These are phyloP conservation scores for Patella pellucida DNA, from an alignment of 2,888 invertebrate species.

Conservation along the genomic window DNA sequence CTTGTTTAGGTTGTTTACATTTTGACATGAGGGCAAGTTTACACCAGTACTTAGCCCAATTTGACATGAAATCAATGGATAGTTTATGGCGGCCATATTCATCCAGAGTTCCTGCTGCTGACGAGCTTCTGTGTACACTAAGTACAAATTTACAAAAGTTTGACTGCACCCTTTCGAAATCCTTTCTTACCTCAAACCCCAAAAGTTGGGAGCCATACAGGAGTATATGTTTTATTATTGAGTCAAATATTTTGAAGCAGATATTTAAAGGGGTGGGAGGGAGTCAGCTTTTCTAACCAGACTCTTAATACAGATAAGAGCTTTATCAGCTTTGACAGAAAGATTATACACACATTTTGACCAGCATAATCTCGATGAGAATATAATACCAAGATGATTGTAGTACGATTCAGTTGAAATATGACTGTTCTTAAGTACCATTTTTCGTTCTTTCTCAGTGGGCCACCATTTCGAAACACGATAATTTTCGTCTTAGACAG, in stretches of 20 bases:
- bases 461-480: constrained; percentile 3
- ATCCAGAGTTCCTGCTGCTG: background rate
- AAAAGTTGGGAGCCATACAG: background rate
- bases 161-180: background rate
- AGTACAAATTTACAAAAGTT: background rate
- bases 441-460: background rate
- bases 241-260: background rate
- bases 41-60: background rate
- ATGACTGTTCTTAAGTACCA: background rate
- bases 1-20: background rate
- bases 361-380: background rate
- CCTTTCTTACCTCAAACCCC: background rate
- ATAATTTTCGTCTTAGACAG: constrained; percentile 1
- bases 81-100: background rate
- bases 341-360: background rate
- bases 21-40: background rate
- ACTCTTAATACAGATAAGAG: background rate
- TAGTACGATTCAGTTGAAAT: background rate
- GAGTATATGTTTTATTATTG: background rate
- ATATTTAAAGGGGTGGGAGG: background rate
- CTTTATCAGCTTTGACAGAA: background rate
- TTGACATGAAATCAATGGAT: background rate
- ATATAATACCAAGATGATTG: background rate
- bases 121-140: background rate
- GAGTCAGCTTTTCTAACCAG: too few relatives aligned